Conservation (phyloP, 1,140 invertebrate genomes). For the Neoseiulus cucumeris region DNA sequence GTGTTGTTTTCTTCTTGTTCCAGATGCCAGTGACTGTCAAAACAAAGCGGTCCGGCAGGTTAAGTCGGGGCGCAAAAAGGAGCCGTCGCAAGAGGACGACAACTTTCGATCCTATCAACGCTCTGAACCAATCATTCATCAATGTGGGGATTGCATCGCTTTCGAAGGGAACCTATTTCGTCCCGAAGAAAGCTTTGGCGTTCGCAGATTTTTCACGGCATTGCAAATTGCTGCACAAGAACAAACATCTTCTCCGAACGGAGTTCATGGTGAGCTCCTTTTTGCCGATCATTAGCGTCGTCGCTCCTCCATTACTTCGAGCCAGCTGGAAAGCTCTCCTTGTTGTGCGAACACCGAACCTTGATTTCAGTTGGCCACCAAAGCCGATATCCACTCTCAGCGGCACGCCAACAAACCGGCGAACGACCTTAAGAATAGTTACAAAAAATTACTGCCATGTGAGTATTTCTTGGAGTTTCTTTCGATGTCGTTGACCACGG, state of each 20-base stretch:
- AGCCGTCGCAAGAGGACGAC: background rate
- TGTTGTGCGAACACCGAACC: background rate
- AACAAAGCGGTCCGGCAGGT: background rate
- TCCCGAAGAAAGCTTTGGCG: background rate
- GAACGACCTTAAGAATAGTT: slow-evolving; percentile 22
- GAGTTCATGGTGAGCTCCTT: background rate
- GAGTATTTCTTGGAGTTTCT: slow-evolving; percentile 15
- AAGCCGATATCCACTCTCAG: slow-evolving; percentile 18
- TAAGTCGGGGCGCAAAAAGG: slow-evolving; percentile 8
- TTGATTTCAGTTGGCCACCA: slow-evolving; percentile 15
- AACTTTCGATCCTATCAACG: slow-evolving; percentile 2
- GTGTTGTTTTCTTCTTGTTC: too few species aligned
- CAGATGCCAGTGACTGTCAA: background rate
- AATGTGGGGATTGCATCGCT: slow-evolving; percentile 4
- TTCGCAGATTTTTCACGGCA: slow-evolving; percentile 5
- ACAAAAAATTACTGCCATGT: slow-evolving; percentile 22
- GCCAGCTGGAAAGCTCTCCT: too few species aligned
- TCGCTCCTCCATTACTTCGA: too few species aligned
- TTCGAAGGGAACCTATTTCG: slow-evolving; percentile 4
- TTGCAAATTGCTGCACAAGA: slow-evolving; percentile 9
- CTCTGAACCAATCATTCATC: slow-evolving; percentile 11
- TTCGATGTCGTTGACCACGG: too few species aligned
- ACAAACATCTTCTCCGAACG: slow-evolving; percentile 8
- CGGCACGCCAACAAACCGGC: slow-evolving; percentile 20
- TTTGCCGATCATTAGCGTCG: too few species aligned